A percentile compares a stretch with the other conserved stretches of the same genome.
Evolutionary conservation across 2,113 vertebrate species (phyloP).

Genomic region (Phrynocephalus versicolor): DNA sequence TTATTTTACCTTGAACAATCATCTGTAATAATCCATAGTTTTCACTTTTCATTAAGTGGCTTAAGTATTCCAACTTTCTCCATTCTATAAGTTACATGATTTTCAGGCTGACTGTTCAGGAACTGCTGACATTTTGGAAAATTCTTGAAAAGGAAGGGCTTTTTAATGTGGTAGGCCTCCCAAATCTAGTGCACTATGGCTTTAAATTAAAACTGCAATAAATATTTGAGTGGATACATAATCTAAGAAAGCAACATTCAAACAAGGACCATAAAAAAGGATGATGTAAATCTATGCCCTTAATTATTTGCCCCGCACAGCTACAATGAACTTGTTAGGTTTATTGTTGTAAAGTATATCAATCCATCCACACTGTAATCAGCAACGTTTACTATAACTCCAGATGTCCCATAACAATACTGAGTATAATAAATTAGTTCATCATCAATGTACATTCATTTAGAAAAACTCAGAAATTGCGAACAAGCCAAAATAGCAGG

Average conservation of each 20-base stretch:
- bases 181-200: not conserved
- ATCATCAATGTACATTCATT: not conserved
- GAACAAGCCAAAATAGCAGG: not conserved
- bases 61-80: no score
- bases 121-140: not conserved
- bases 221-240: not conserved
- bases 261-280: accelerated
- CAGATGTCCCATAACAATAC: slow-evolving; percentile 19
- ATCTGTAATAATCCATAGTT: no score
- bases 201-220: not conserved
- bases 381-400: slow-evolving; percentile 18
- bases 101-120: not conserved
- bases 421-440: slow-evolving; percentile 7
- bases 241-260: not conserved
- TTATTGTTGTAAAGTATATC: not conserved
- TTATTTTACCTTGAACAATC: no score
- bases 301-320: slow-evolving; percentile 14
- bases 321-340: slow-evolving; percentile 11
- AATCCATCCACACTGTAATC: not conserved
- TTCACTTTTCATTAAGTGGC: no score
- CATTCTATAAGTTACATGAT: no score
- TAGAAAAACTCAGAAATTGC: not conserved
- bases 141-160: not conserved
- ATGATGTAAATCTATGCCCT: not conserved
- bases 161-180: not conserved